Base-by-base conservation (phyloP, 2,888 invertebrate genomes). In the Girardia tigrina region DNA sequence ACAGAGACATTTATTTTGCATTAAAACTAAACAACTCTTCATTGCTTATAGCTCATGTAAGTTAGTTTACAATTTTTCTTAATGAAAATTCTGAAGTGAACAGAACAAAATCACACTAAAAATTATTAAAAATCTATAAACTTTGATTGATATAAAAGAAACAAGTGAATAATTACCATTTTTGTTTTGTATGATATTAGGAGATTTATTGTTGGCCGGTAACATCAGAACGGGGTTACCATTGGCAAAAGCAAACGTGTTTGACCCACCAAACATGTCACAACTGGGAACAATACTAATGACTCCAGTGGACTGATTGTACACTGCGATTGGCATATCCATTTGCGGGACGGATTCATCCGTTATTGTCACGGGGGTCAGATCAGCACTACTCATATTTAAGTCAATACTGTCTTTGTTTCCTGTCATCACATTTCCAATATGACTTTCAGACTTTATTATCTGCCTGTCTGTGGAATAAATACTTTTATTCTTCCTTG, bases 271-370 rank as follows among this genome's bases (percentile, higher is more conserved):
- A 16, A 56, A 56, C 56, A 56, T 56, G 56, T 56, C 56, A n/a
- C 56, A 56, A 56, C 56, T 56, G 56, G 56, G 56, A 56, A 56
- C 56, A 16, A 56, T 56, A 16, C 56, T 56, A n/a, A 56, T 56
- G 4, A 56, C 56, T 8, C 56, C 56, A 16, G 56, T 56, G n/a
- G 56, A 56, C 23, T 56, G 56, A 56, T 56, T 56, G 23, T 56
- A 56, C 6, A 56, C 20, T 56, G 56, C 56, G 23, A 56, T 56
- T 56, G 56, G 56, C n/a, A 56, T 12, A 56, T 56, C 56, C 56
- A 56, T 56, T 56, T 56, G 56, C n/a, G 56, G 56, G 23, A 56
- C 56, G 4, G 56, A 56, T 56, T 56, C 56, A n/a, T 56, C 56
- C n/a, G 56, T 56, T 8, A 56, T 56, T 4, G 56, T 56, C 4